Percentiles rank a stretch among this genome's conserved stretches.
These are phyloP conservation scores for Bhutanitis thaidina DNA, from an alignment of 2,888 invertebrate species.

Conservation along the genomic window DNA sequence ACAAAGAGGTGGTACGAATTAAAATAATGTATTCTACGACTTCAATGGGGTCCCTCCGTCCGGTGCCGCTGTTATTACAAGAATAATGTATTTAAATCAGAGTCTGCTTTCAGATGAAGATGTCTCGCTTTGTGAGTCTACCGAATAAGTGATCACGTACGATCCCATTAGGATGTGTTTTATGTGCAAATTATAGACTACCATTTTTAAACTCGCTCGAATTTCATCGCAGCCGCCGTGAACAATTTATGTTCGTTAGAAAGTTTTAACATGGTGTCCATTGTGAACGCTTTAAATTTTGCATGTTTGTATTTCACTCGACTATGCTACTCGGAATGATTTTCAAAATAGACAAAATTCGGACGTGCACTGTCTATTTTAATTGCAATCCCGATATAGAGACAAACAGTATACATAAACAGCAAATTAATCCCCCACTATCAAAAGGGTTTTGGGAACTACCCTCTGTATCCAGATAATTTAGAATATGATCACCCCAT, in stretches of 20 bases:
- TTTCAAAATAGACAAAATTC: not conserved
- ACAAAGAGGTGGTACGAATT: slow-evolving; percentile 78
- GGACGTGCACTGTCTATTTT: slow-evolving; percentile 35
- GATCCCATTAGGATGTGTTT: slow-evolving; percentile 75
- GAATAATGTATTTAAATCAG: slow-evolving; percentile 79
- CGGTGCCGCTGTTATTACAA: slow-evolving; percentile 74
- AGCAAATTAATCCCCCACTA: slow-evolving; percentile 68
- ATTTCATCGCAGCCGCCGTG: slow-evolving; percentile 43
- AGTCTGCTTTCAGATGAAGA: slow-evolving; percentile 76
- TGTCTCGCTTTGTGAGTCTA: slow-evolving; percentile 66
- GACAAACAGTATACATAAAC: slow-evolving; percentile 53
- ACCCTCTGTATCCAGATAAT: slow-evolving; percentile 71
- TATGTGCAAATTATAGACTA: slow-evolving; percentile 78
- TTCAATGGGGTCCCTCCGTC: slow-evolving; percentile 75
- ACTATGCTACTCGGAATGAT: not conserved
- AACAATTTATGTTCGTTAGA: slow-evolving; percentile 72
- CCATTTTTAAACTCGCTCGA: slow-evolving; percentile 69
- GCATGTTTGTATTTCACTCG: slow-evolving; percentile 21
- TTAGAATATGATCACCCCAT: slow-evolving; percentile 74
- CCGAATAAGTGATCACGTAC: slow-evolving; percentile 78
- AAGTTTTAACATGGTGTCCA: slow-evolving; percentile 45
- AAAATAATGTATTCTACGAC: slow-evolving; percentile 79
- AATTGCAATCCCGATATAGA: slow-evolving; percentile 55
- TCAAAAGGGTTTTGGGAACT: slow-evolving; percentile 67
- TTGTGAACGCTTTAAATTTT: slow-evolving; percentile 26